Evolutionary conservation across 2,797 vertebrate species (phyloP).

Genomic region (Manis javanica): DNA sequence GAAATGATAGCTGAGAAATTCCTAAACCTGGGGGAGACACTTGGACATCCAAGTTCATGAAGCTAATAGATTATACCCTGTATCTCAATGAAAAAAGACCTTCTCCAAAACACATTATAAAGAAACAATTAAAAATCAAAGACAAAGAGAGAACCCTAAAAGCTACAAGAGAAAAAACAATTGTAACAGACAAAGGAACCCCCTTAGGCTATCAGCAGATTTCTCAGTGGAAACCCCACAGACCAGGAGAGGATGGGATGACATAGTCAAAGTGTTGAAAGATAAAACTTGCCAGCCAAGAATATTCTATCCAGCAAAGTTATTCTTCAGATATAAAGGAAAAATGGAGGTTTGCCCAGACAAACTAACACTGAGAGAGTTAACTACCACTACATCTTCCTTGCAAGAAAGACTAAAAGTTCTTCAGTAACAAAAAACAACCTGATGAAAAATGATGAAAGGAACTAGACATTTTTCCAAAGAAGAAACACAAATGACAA

Average conservation of each 20-base stretch:
- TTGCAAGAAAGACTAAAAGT: not conserved
- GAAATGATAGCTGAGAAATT: not conserved
- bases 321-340: not conserved
- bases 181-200: not conserved
- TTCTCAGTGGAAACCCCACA: not conserved
- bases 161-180: not conserved
- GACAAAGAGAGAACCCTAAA: not conserved
- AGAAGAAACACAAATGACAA: too few relatives aligned
- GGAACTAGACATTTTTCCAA: too few relatives aligned
- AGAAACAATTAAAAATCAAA: not conserved
- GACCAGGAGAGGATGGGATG: not conserved
- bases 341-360: not conserved
- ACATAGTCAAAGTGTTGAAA: not conserved
- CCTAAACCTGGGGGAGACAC: not conserved
- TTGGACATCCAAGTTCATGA: not conserved
- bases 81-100: not conserved
- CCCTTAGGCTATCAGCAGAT: not conserved
- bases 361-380: not conserved
- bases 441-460: not conserved
- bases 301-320: not conserved
- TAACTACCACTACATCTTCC: not conserved
- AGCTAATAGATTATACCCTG: too few relatives aligned
- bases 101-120: not conserved
- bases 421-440: not conserved
- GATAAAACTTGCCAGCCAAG: not conserved